A percentile compares a stretch with the other conserved stretches of the same genome.
These are phyloP conservation scores for Drosophila takahashii DNA, from an alignment of 1,140 invertebrate species.

Conservation along the genomic window DNA sequence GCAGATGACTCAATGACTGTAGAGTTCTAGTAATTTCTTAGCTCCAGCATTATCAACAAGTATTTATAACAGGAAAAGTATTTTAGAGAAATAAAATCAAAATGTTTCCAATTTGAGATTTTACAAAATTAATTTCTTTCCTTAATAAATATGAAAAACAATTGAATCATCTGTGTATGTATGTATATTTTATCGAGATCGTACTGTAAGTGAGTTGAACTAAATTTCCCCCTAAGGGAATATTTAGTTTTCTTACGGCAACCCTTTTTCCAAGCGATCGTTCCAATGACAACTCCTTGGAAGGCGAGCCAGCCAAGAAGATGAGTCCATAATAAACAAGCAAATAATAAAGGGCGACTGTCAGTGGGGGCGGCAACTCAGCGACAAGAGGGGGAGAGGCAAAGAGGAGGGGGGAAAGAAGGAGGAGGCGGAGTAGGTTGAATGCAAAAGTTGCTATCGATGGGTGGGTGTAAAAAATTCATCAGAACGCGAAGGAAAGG, in stretches of 20 bases:
- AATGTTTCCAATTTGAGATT: too few relatives aligned
- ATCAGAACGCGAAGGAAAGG: constrained; percentile 65
- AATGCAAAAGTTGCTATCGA: constrained; percentile 68
- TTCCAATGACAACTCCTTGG: constrained; percentile 51
- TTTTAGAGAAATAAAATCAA: too few relatives aligned
- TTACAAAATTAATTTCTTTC: too few relatives aligned
- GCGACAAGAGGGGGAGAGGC: constrained; percentile 1
- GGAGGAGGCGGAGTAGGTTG: constrained; percentile 30
- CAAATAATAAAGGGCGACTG: constrained; percentile 61
- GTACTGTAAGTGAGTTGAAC: background rate
- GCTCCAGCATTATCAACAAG: constrained; percentile 5
- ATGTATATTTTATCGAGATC: background rate
- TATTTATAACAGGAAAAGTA: too few relatives aligned
- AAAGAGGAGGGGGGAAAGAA: background rate
- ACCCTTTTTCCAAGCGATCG: constrained; percentile 33
- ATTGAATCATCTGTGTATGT: background rate
- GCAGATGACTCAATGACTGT: constrained; percentile 30
- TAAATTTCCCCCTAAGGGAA: constrained; percentile 2
- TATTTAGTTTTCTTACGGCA: background rate
- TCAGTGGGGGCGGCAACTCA: constrained; percentile 67
- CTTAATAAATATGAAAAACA: too few relatives aligned
- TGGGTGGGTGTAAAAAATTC: constrained; percentile 78
- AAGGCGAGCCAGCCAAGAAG: constrained; percentile 44
- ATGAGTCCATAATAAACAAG: constrained; percentile 50
- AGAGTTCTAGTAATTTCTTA: constrained; percentile 2